Evolutionary conservation across 35 echinoderm and acorn worm species (phyloP), one percentile per base, ranked within the genome.

Genomic region (Apostichopus californicus): DNA sequence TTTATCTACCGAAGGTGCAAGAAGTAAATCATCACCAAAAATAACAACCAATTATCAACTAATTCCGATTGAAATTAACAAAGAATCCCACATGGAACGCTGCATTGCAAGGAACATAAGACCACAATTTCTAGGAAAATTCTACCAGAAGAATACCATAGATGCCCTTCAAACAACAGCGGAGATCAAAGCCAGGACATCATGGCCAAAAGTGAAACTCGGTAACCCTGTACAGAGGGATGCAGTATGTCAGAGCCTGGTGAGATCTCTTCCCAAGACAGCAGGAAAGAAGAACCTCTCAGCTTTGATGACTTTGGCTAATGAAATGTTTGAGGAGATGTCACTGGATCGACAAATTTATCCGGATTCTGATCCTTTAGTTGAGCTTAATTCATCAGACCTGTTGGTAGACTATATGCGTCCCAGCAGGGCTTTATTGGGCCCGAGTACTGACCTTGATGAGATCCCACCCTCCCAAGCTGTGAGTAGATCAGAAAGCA

Each of bases 281-380:
- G 4, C 68, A 26, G 86, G 86, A 20, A 89, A 57, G 55, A 9
- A 89, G 54, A 71, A 89, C 8, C 60, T 68, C 53, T 68, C 86
- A 65, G 86, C 86, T 54, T 15, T 89, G 25, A 89, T 72, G 86
- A 68, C 52, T 20, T 52, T 89, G 86, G 86, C 64, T 73, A 11
- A 72, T 52, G 63, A 64, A 73, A 28, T 89, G 53, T 72, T 11
- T 52, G 22, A 72, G 17, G 86, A 89, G 64, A 89, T 89, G 61
- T 10, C 86, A 28, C 53, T 72, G 22, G 86, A 72, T 55, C 3
- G 83, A 6, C 11, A 72, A 15, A 18, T 89, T 1, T 5, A 89
- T 72, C 9, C 25, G 22, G 21, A 72, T 73, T 55, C 22, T 72
- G 86, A 89, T 54, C 86, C 86, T 12, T 73, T 89, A 25, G 86